Percentiles rank a stretch among this genome's conserved stretches.
Evolutionary conservation across 92 coral and sea anemone genomes (phyloP).

Genomic region (Pocillopora meandrina): DNA sequence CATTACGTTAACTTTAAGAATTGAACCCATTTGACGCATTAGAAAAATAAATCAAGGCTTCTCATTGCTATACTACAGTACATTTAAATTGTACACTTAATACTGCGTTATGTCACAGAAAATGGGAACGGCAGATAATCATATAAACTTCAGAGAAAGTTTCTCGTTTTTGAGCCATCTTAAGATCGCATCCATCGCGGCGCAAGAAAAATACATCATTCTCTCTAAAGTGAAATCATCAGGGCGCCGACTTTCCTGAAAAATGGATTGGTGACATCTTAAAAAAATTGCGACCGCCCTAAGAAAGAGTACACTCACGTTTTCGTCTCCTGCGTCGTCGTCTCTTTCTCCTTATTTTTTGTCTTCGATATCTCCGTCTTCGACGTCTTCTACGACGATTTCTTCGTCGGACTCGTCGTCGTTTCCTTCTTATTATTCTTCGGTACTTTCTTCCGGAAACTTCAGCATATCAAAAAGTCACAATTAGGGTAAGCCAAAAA

Average conservation of each 20-base stretch:
- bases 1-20: no score
- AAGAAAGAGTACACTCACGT: constrained; percentile 4
- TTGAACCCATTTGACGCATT: no score
- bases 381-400: constrained; percentile 6
- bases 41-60: no score
- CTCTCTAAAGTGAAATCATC: no score
- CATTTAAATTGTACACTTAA: no score
- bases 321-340: constrained; percentile 12
- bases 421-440: constrained; percentile 7
- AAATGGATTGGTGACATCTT: no score
- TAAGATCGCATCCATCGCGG: neutral
- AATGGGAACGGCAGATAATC: no score
- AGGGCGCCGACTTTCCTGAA: no score
- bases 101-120: no score
- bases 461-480: neutral
- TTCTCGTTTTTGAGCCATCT: neutral
- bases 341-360: constrained; percentile 9
- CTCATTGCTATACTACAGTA: no score
- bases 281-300: neutral
- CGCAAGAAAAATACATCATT: neutral
- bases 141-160: neutral
- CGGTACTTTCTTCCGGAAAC: constrained; percentile 8
- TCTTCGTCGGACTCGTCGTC: constrained; percentile 30
- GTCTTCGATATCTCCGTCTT: constrained; percentile 18
- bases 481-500: neutral